Evolutionary conservation across 1,140 invertebrate species (phyloP), one percentile per base, ranked within the genome.

Genomic region (Ceratosolen fusciceps): DNA sequence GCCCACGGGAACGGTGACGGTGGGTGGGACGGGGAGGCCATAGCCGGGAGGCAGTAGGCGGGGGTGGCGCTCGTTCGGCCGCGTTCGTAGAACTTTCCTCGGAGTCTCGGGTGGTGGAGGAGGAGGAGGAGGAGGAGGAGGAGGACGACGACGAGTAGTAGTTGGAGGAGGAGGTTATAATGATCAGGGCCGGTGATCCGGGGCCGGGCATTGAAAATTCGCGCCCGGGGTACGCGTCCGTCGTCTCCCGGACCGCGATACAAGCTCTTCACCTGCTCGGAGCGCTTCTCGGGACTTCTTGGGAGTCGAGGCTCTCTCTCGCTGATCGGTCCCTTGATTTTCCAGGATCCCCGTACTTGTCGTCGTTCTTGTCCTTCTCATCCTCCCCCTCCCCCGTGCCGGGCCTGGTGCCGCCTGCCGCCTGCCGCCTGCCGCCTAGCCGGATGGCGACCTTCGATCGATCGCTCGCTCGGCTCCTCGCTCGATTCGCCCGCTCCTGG

Each of bases 381-480:
- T 67, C 65, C 43, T 49, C 47, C 49, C 68, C 16, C 24, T 76
- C 54, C 52, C n/a, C n/a, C n/a, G n/a, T n/a, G 56, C 72, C 24
- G 14, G 21, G 10, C n/a, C n/a, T n/a, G n/a, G n/a, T n/a, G n/a
- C n/a, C n/a, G n/a, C n/a, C n/a, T n/a, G n/a, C n/a, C n/a, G n/a
- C n/a, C n/a, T n/a, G n/a, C n/a, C n/a, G n/a, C n/a, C n/a, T n/a
- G n/a, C n/a, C n/a, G n/a, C n/a, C n/a, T n/a, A n/a, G n/a, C n/a
- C n/a, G n/a, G n/a, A n/a, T n/a, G 29, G 39, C 73, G 81, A 79
- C 81, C 77, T 79, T 82, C 74, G 77, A 82, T 82, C 68, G 77
- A 82, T 82, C 77, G 77, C 52, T 72, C 39, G 39, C 19, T 43
- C 21, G n/a, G n/a, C n/a, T n/a, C n/a, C n/a, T n/a, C n/a, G n/a